A percentile compares a stretch with the other conserved stretches of the same genome.
Conservation (phyloP, 1,140 invertebrate species). For the Chironomus tepperi region DNA sequence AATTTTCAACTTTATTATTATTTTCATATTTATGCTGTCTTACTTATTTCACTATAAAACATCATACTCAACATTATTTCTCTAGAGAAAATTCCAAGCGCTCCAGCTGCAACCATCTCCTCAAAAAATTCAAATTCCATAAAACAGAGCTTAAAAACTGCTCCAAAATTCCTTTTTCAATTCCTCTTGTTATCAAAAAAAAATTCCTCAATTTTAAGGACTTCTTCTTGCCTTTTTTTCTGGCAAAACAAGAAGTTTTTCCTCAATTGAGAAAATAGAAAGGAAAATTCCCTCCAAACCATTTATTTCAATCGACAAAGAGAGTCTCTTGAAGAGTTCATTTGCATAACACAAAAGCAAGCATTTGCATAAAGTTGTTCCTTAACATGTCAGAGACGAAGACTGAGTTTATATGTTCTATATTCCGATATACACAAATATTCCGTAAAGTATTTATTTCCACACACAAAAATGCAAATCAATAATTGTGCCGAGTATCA, state of each 20-base stretch:
- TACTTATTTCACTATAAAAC: no score
- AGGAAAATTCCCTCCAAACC: not conserved
- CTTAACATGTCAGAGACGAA: not conserved
- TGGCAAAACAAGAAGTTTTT: not conserved
- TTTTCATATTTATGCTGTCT: no score
- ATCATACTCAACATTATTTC: no score
- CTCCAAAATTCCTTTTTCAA: no score
- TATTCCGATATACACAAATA: not conserved
- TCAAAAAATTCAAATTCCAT: no score
- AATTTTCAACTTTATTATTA: no score
- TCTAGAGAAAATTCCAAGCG: no score
- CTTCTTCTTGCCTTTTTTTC: not conserved
- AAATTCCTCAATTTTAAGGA: no score
- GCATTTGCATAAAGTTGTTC: constrained; percentile 11
- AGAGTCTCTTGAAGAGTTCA: constrained; percentile 1
- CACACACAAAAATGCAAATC: constrained; percentile 6
- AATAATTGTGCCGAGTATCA: not conserved
- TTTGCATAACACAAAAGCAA: not conserved
- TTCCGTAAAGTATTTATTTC: not conserved
- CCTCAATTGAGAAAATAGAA: not conserved
- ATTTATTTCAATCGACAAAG: not conserved
- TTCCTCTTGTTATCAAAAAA: no score
- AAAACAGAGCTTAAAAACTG: no score
- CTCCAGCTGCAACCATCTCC: no score
- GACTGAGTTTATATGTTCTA: not conserved